These are phyloP conservation scores for Carassius carassius DNA, from an alignment of 2,113 vertebrate genomes.

Conservation along the genomic window DNA sequence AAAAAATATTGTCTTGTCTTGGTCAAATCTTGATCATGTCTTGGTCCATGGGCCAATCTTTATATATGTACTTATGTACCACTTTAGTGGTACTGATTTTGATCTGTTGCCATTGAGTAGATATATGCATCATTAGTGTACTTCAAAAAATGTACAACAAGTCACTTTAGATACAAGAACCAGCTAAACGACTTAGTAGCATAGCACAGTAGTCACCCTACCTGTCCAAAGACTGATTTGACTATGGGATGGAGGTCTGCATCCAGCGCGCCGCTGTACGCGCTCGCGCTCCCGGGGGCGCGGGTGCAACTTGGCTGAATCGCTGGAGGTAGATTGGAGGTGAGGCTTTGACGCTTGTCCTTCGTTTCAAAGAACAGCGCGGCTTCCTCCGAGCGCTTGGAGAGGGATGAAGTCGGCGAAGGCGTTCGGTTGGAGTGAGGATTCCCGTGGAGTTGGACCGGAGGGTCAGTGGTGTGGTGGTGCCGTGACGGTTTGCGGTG, in stretches of 20 bases:
- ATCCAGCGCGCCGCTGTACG: slow-evolving; percentile 52
- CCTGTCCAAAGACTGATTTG: slow-evolving; percentile 77
- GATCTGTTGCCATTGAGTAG: neutral
- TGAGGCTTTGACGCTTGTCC: slow-evolving; percentile 63
- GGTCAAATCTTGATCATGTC: too few relatives aligned
- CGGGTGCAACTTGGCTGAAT: slow-evolving; percentile 52
- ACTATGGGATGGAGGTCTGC: slow-evolving; percentile 74
- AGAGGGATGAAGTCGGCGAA: slow-evolving; percentile 63
- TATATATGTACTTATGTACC: neutral
- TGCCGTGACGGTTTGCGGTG: slow-evolving; percentile 53
- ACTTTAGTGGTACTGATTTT: neutral
- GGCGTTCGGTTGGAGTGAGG: slow-evolving; percentile 57
- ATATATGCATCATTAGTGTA: neutral
- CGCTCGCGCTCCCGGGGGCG: neutral
- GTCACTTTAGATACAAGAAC: slow-evolving; percentile 6
- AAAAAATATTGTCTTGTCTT: too few relatives aligned
- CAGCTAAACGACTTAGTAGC: neutral
- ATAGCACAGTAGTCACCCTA: slow-evolving; percentile 50
- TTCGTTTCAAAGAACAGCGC: slow-evolving; percentile 71
- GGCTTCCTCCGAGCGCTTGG: slow-evolving; percentile 64
- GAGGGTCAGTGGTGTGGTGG: slow-evolving; percentile 57
- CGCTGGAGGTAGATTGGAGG: slow-evolving; percentile 69
- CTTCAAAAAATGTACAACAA: neutral
- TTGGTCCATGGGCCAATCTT: neutral
- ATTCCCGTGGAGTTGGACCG: slow-evolving; percentile 58